Base-by-base conservation (phyloP, 2,797 vertebrate genomes). In the Acanthornis magna region DNA sequence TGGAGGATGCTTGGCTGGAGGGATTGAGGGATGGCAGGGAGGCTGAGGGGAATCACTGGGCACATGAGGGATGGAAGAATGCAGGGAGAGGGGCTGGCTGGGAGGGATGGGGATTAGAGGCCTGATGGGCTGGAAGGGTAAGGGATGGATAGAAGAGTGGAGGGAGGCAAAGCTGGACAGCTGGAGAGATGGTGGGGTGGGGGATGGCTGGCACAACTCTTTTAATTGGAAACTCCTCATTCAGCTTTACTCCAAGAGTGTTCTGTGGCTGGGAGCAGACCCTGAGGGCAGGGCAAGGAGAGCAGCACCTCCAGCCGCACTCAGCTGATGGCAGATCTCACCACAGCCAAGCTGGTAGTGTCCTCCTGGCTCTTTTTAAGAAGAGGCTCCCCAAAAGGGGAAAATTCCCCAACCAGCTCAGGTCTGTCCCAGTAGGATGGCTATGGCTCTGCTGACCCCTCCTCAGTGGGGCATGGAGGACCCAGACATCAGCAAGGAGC, bases 401-500 rank as follows among this genome's bases (percentile, higher is more conserved):
- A n/a, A n/a, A 42, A 55, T 43, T 88, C 42, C 63, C 68, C 62
- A 32, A 4, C 8, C 72, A 47, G 55, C 48, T 60, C 77, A 38
- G 8, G 5, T 43, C 45, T n/a, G 30, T 30, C 27, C 29, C 0
- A 0, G 34, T 21, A 58, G 55, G 54, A 60, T 48, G 70, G 62
- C 29, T 25, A 3, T 9, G 25, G 25, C 0, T 55, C 32, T 63
- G 72, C 79, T 34, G 47, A 29, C 13, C 21, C 34, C 17, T 7
- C 2, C 23, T 11, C 0, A 9, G 11, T 7, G 34, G 40, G 29
- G 29, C 4, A 1, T 5, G 36, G 63, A 65, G 51, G 15, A 85
- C 1, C 2, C 9, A 0, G 5, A 38, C 45, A 50, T 0, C 2
- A 10, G n/a, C 50, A 68, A 2, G 0, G 53, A 79, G 58, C 72